phyloP scores from a whole-genome alignment of 2,113 vertebrate genomes.

The Cairina moschata region DNA sequence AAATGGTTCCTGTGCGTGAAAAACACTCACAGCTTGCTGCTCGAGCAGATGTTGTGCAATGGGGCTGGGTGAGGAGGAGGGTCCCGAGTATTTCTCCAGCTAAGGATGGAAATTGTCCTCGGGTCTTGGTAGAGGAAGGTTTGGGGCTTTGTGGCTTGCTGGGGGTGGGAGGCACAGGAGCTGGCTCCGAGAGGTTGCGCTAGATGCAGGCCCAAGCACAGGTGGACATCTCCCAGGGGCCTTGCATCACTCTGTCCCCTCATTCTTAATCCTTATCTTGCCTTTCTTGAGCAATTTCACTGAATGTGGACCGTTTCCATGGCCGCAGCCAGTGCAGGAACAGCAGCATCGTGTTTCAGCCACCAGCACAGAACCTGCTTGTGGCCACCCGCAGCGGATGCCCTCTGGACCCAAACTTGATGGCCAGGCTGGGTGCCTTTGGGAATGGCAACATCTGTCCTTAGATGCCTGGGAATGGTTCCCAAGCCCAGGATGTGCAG shows the following conservation, averaged over 20 bases:
- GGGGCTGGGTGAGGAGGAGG: background rate
- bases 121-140: background rate
- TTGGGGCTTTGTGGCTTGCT: background rate
- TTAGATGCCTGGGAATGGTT: background rate
- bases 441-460: background rate
- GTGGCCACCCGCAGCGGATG: background rate
- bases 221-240: background rate
- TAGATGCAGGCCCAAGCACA: background rate
- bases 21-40: background rate
- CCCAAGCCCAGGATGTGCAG: background rate
- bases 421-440: background rate
- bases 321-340: background rate
- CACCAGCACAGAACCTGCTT: background rate
- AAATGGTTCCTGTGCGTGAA: slow-evolving; percentile 35
- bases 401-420: background rate
- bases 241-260: background rate
- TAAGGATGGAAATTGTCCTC: background rate
- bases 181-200: background rate
- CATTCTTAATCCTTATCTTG: background rate
- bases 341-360: background rate
- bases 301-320: background rate
- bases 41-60: background rate
- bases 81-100: accelerated
- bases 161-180: background rate
- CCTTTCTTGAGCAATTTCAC: background rate